Evolutionary conservation across 2,888 invertebrate genomes (phyloP).

Genomic region (Plagiodera versicolora): DNA sequence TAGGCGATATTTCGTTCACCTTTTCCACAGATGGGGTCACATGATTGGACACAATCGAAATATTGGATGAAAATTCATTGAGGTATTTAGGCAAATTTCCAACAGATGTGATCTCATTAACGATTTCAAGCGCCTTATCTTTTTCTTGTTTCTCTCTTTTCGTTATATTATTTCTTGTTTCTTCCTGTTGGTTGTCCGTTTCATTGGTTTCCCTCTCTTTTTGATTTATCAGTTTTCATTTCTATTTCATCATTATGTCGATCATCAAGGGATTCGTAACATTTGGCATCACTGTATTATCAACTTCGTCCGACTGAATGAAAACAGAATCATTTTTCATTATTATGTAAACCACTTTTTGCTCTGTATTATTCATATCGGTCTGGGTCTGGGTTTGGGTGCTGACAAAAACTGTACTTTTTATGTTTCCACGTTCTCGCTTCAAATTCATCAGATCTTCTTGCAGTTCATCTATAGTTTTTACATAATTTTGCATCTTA

Average conservation of each 20-base stretch:
- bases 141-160: too few relatives aligned
- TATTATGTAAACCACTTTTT: neutral
- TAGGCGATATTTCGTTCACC: too few relatives aligned
- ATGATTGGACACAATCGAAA: too few relatives aligned
- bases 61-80: too few relatives aligned
- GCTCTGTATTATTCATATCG: neutral
- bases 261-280: neutral
- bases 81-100: too few relatives aligned
- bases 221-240: too few relatives aligned
- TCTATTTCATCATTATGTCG: neutral
- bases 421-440: neutral
- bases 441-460: neutral
- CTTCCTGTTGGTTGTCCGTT: neutral
- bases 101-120: too few relatives aligned
- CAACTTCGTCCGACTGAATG: neutral
- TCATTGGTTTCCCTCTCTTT: neutral
- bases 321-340: neutral
- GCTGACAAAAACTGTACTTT: neutral
- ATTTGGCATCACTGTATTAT: neutral
- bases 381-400: neutral
- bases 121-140: too few relatives aligned
- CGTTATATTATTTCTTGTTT: neutral
- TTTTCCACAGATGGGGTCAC: too few relatives aligned
- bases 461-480: too few relatives aligned
- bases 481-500: neutral